Percentiles rank a stretch among this genome's conserved stretches.
Evolutionary conservation across 2,888 invertebrate genomes (phyloP).

Genomic region (Aspidiotus destructor): DNA sequence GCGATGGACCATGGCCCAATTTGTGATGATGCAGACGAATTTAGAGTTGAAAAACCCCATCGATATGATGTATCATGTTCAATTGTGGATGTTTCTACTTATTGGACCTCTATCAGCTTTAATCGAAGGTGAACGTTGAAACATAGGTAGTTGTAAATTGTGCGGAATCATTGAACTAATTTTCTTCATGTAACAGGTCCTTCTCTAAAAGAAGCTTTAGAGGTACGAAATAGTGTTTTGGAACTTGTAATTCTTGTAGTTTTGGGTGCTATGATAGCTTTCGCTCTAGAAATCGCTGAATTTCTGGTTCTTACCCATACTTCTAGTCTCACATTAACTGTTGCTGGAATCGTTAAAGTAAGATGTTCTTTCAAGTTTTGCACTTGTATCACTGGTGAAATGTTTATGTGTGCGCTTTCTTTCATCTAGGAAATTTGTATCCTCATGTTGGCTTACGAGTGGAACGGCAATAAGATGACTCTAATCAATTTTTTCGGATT

Average conservation of each 20-base stretch:
- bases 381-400: background rate
- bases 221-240: background rate
- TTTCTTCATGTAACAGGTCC: background rate
- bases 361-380: background rate
- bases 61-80: constrained; percentile 98
- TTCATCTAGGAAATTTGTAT: constrained; percentile 76
- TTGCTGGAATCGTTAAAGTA: constrained; percentile 47
- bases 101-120: constrained; percentile 74
- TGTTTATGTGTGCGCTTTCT: constrained; percentile 38
- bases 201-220: background rate
- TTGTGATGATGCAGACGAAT: constrained; percentile 87
- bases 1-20: constrained; percentile 92
- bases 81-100: constrained; percentile 95
- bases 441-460: constrained; percentile 71
- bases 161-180: background rate
- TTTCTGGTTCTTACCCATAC: constrained; percentile 87
- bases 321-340: constrained; percentile 89
- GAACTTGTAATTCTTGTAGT: constrained; percentile 43
- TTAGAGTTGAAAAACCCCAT: constrained; percentile 85
- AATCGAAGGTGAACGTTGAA: constrained; percentile 71
- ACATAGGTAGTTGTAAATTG: background rate
- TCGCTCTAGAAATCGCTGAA: constrained; percentile 90
- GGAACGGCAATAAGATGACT: constrained; percentile 77
- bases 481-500: constrained; percentile 75
- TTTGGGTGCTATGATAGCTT: constrained; percentile 75